Evolutionary conservation across 2,888 invertebrate genomes (phyloP).

Genomic region (Rosalia funebris): DNA sequence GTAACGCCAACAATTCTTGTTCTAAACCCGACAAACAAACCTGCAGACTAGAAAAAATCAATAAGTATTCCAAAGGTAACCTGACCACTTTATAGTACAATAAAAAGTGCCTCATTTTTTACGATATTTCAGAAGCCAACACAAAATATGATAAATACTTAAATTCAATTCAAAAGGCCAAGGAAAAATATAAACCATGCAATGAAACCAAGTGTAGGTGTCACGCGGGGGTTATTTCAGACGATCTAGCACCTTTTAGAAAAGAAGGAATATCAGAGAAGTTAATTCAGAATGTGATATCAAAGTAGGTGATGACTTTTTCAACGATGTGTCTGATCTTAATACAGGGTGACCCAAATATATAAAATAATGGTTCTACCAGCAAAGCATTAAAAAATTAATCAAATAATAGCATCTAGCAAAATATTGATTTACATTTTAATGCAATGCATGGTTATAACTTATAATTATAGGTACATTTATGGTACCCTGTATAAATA

Average conservation of each 20-base stretch:
- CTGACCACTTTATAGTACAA: conserved; percentile 3
- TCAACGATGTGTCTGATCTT: too few relatives aligned
- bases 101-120: too few relatives aligned
- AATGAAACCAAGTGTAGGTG: conserved; percentile 72
- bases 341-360: too few relatives aligned
- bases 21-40: conserved; percentile 43
- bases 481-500: too few relatives aligned
- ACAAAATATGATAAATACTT: conserved; percentile 61
- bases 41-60: conserved; percentile 46
- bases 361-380: too few relatives aligned
- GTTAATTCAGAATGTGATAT: conserved; percentile 70
- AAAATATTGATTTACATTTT: too few relatives aligned
- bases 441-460: too few relatives aligned
- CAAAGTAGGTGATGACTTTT: conserved; percentile 54
- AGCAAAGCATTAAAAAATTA: too few relatives aligned
- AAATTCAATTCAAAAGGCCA: conserved; percentile 66
- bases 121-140: conserved; percentile 64
- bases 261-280: conserved; percentile 75
- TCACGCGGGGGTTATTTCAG: conserved; percentile 70
- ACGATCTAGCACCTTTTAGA: conserved; percentile 77
- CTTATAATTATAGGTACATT: too few relatives aligned
- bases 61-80: conserved; percentile 59
- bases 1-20: conserved; percentile 47
- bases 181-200: conserved; percentile 68
- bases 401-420: too few relatives aligned